Evolutionary conservation across 2,113 vertebrate genomes (phyloP).

Genomic region (Labrus mixtus): DNA sequence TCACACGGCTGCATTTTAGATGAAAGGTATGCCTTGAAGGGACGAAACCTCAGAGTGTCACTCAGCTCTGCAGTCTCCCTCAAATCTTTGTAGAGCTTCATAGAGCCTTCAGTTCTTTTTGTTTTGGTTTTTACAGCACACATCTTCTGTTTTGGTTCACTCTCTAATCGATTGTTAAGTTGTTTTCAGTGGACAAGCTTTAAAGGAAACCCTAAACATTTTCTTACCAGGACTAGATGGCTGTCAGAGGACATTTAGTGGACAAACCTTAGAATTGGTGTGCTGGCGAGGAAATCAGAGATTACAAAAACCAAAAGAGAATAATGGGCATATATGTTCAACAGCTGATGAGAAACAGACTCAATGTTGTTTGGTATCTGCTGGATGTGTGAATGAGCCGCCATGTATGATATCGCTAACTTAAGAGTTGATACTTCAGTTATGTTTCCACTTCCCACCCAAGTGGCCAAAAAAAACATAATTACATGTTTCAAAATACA

Average conservation of each 20-base stretch:
- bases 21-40: not conserved
- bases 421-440: too few relatives aligned
- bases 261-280: constrained; percentile 4
- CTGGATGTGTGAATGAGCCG: too few relatives aligned
- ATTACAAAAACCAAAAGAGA: too few relatives aligned
- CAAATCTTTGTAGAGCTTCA: not conserved
- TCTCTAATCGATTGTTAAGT: not conserved
- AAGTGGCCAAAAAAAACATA: too few relatives aligned
- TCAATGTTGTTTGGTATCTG: too few relatives aligned
- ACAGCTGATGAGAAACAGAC: not conserved
- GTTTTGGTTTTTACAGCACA: not conserved
- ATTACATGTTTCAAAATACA: too few relatives aligned
- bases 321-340: too few relatives aligned
- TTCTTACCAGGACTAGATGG: not conserved
- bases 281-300: not conserved
- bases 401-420: too few relatives aligned
- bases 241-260: not conserved
- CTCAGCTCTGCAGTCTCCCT: not conserved
- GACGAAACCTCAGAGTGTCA: not conserved
- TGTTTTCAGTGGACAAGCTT: not conserved
- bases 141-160: not conserved
- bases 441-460: too few relatives aligned
- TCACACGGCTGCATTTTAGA: not conserved
- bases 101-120: not conserved
- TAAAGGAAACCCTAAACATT: not conserved